A percentile compares a stretch with the other conserved stretches of the same genome.
phyloP scores from a whole-genome alignment of 2,888 invertebrate species.

The Orchesellides sinensis region DNA sequence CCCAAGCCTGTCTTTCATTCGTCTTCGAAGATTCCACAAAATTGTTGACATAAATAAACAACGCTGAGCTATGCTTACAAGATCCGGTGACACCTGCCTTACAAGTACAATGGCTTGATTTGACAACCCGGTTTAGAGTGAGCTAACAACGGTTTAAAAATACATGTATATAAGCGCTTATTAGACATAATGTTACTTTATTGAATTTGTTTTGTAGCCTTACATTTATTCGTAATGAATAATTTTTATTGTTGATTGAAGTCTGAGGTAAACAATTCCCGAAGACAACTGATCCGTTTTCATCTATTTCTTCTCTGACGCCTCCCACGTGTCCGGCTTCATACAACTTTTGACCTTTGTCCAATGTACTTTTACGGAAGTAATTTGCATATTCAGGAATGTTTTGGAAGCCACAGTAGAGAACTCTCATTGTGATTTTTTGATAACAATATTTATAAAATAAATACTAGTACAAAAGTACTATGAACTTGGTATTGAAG shows the following conservation, averaged over 20 bases:
- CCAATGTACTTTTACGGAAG: neutral
- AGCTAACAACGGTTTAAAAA: no score
- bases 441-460: no score
- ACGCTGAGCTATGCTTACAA: neutral
- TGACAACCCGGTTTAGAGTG: neutral
- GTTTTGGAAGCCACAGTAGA: neutral
- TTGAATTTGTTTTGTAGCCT: neutral
- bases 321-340: neutral
- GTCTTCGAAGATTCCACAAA: neutral
- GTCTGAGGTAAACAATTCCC: neutral
- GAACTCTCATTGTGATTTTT: no score
- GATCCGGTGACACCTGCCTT: neutral
- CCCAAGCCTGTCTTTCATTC: neutral
- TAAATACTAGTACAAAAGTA: no score
- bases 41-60: neutral
- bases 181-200: no score
- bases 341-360: neutral
- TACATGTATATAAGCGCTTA: no score
- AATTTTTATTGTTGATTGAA: neutral
- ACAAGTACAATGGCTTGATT: neutral
- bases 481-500: no score
- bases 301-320: neutral
- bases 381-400: neutral
- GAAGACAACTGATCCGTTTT: neutral
- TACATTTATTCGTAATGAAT: neutral